Percentiles rank a stretch among this genome's conserved stretches.
These are phyloP conservation scores for Parazoanthus atlanticus DNA, from an alignment of 92 coral and sea anemone genomes.

Conservation along the genomic window DNA sequence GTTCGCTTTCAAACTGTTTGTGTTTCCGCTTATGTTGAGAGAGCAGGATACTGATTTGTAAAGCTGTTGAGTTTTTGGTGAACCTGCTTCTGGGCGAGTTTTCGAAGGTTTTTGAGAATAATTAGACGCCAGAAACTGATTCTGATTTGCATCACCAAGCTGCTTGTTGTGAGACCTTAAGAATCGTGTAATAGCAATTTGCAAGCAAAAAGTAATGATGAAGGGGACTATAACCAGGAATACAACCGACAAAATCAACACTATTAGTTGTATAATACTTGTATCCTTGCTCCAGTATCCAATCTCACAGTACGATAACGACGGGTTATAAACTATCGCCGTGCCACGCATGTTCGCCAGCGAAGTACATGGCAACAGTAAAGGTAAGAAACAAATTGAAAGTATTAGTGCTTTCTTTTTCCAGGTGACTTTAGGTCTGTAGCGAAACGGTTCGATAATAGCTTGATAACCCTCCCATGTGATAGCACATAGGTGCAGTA, in stretches of 20 bases:
- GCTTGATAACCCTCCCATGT: neutral
- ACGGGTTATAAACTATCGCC: neutral
- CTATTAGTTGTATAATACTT: neutral
- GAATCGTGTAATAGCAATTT: neutral
- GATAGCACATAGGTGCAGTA: neutral
- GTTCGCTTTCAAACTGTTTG: neutral
- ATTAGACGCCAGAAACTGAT: neutral
- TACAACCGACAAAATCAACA: neutral
- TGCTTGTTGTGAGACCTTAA: neutral
- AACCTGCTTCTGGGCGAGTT: neutral
- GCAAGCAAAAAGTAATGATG: neutral
- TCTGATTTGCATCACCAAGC: neutral
- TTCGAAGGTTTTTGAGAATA: neutral
- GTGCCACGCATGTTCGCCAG: neutral
- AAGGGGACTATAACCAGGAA: neutral
- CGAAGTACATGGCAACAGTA: neutral
- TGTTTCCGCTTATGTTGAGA: too few species aligned
- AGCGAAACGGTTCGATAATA: neutral
- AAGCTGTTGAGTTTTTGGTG: neutral
- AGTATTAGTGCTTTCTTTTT: neutral
- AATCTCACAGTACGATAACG: neutral
- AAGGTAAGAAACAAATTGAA: neutral
- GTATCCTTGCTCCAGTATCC: neutral
- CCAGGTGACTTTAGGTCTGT: neutral
- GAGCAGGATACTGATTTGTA: neutral